A percentile compares a stretch with the other conserved stretches of the same genome.
phyloP scores from a whole-genome alignment of 2,797 vertebrate species.

The Myripristis murdjan region DNA sequence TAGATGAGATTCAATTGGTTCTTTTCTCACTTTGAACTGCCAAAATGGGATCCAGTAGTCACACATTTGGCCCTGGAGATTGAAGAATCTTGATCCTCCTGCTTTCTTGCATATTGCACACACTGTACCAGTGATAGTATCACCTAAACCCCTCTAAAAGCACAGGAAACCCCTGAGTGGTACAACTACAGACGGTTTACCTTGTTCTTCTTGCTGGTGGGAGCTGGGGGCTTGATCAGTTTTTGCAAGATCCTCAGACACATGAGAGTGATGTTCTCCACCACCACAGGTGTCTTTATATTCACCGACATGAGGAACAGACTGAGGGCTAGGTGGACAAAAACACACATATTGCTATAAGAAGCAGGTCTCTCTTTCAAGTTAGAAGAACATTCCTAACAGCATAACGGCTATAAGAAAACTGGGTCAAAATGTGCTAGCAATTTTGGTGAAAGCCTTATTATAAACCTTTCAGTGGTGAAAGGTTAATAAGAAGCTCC shows the following conservation, averaged over 20 bases:
- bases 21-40: not conserved
- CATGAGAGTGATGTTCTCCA: constrained; percentile 99
- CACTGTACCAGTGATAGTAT: too few species aligned
- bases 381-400: not conserved
- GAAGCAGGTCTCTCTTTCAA: not conserved
- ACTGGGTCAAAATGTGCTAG: too few species aligned
- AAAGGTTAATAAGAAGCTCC: too few species aligned
- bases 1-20: too few species aligned
- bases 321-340: constrained; percentile 89
- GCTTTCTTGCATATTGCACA: too few species aligned
- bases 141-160: not conserved
- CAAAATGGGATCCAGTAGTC: not conserved
- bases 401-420: too few species aligned
- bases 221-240: constrained; percentile 96
- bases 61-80: not conserved
- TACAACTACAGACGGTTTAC: constrained; percentile 69
- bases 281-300: constrained; percentile 98
- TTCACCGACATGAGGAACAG: constrained; percentile 99
- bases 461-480: too few species aligned
- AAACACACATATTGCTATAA: not conserved
- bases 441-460: too few species aligned
- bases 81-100: too few species aligned
- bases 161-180: not conserved
- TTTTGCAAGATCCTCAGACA: constrained; percentile 98
- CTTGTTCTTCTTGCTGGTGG: constrained; percentile 99